phyloP scores from a whole-genome alignment of 2,888 invertebrate species.

The Ennomos quercinarius region DNA sequence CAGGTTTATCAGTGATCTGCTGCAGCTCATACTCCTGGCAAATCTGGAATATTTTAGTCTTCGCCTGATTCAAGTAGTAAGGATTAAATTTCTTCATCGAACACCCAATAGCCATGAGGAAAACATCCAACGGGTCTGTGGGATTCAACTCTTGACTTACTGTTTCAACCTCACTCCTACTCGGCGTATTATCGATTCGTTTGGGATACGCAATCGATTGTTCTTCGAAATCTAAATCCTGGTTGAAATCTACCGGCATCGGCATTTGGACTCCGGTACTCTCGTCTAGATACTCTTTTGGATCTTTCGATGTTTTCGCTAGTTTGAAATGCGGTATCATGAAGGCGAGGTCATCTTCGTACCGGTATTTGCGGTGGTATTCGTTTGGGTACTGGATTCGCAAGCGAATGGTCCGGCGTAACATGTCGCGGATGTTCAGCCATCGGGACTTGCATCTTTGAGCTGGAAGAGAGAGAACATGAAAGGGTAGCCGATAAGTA shows the following conservation, averaged over 20 bases:
- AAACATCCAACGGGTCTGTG: constrained; percentile 50
- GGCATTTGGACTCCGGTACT: constrained; percentile 23
- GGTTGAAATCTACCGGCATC: constrained; percentile 25
- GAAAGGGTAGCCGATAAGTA: too few species aligned
- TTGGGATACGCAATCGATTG: constrained; percentile 25
- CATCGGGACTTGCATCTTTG: constrained; percentile 68
- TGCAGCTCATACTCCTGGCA: constrained; percentile 77
- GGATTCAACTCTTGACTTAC: constrained; percentile 29
- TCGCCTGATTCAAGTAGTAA: constrained; percentile 74
- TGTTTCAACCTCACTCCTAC: constrained; percentile 18
- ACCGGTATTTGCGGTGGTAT: constrained; percentile 67
- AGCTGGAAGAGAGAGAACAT: constrained; percentile 26
- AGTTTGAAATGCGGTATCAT: constrained; percentile 64
- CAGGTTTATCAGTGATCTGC: constrained; percentile 48
- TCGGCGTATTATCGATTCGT: constrained; percentile 23
- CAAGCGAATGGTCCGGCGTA: constrained; percentile 66
- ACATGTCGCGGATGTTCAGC: constrained; percentile 77
- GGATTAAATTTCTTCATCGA: constrained; percentile 71
- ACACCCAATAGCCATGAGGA: constrained; percentile 69
- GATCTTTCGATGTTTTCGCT: constrained; percentile 20
- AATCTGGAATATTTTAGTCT: constrained; percentile 76
- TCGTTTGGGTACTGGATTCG: constrained; percentile 59
- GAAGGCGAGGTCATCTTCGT: constrained; percentile 71
- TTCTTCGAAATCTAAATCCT: constrained; percentile 18
- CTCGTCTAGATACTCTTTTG: constrained; percentile 24